phyloP scores from a whole-genome alignment of 2,113 vertebrate genomes.

The Falcunculus frontatus region DNA sequence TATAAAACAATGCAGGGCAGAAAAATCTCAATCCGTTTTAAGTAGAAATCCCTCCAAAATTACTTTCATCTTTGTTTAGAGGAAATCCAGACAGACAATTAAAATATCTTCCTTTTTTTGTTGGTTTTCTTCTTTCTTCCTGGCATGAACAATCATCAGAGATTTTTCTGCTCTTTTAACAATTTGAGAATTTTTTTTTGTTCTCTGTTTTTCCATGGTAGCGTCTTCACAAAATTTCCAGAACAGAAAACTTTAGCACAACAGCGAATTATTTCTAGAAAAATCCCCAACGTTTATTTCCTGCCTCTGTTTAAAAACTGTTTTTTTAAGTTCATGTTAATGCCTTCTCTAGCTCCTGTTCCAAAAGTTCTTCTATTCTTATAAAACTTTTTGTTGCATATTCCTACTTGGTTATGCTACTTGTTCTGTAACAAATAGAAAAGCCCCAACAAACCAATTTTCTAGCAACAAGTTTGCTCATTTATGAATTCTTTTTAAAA shows the following conservation, averaged over 20 bases:
- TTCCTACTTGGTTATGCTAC: neutral
- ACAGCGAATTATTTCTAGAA: neutral
- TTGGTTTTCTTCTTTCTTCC: neutral
- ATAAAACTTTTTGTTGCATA: neutral
- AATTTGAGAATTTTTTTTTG: constrained; percentile 32
- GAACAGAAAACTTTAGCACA: neutral
- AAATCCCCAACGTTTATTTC: neutral
- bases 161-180: constrained; percentile 30
- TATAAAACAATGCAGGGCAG: constrained; percentile 9
- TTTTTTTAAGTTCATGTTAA: neutral
- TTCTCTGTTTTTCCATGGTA: neutral
- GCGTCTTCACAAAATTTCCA: neutral
- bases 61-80: constrained; percentile 50
- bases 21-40: neutral
- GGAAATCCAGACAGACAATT: constrained; percentile 48
- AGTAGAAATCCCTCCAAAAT: neutral
- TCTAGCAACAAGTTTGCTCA: neutral
- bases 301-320: neutral
- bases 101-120: neutral
- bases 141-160: neutral
- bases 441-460: neutral
- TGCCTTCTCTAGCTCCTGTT: neutral
- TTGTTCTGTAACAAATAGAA: neutral
- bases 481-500: neutral
- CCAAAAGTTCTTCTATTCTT: neutral